Conservation (phyloP, 2,113 vertebrate species). For the Mus pahari region DNA sequence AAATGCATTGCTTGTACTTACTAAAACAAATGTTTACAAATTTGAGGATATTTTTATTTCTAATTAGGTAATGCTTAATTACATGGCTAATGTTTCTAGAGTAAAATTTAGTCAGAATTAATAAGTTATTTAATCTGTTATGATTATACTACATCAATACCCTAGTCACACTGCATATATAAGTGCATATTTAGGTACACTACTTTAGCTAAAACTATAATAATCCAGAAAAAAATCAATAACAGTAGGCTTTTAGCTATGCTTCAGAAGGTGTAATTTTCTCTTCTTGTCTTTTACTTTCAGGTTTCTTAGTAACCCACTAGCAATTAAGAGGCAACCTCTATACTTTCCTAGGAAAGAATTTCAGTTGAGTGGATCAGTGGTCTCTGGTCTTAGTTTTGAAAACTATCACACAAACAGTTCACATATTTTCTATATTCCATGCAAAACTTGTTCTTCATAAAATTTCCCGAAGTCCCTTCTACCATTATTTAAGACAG, state of each 20-base stretch:
- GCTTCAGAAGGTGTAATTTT: background rate
- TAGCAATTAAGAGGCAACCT: background rate
- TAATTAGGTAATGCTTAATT: conserved; percentile 27
- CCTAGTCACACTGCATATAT: background rate
- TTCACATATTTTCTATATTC: conserved; percentile 10
- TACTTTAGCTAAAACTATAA: background rate
- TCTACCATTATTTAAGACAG: background rate
- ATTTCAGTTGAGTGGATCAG: background rate
- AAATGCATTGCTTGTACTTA: background rate
- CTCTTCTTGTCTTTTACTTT: conserved; percentile 8
- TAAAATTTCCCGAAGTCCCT: conserved; percentile 31
- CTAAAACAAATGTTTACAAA: background rate
- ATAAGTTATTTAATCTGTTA: conserved; percentile 9
- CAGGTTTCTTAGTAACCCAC: background rate
- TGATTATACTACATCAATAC: conserved; percentile 35
- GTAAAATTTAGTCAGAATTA: conserved; percentile 9
- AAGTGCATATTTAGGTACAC: background rate
- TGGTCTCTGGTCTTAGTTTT: conserved; percentile 22
- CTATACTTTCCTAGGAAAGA: background rate
- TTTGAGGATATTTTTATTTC: conserved; percentile 22
- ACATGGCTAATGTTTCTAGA: background rate
- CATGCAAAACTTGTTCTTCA: background rate
- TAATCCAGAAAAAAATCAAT: background rate
- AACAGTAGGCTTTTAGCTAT: background rate
- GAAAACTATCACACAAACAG: background rate